A percentile compares a stretch with the other conserved stretches of the same genome.
Evolutionary conservation across 2,113 vertebrate genomes (phyloP).

Genomic region (Nymphicus hollandicus): DNA sequence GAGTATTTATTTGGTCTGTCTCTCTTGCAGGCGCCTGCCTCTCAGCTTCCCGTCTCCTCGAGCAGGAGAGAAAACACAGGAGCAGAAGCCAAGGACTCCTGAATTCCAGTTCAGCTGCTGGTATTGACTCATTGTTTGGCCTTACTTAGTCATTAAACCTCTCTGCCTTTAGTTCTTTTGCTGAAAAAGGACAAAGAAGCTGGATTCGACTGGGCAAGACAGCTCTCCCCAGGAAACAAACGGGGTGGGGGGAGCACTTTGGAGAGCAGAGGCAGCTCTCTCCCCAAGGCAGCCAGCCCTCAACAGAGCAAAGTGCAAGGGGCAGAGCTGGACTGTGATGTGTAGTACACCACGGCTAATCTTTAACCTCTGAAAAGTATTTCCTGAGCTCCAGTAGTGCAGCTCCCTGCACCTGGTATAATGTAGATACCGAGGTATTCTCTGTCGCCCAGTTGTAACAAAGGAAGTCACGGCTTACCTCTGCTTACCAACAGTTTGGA

Average conservation of each 20-base stretch:
- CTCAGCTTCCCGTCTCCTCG: background rate
- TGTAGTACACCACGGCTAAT: background rate
- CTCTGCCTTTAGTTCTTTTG: background rate
- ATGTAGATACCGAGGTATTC: accelerated
- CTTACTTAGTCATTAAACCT: background rate
- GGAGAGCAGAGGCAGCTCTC: background rate
- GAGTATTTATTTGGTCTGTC: background rate
- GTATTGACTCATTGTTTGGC: slow-evolving; percentile 19
- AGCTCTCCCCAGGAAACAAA: background rate
- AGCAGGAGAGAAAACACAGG: background rate
- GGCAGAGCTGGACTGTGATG: background rate
- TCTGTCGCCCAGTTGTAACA: background rate
- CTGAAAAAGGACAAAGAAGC: background rate
- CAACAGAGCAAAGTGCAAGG: background rate
- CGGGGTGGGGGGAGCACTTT: accelerated
- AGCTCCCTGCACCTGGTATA: background rate
- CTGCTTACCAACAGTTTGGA: background rate
- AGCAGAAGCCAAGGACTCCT: slow-evolving; percentile 17
- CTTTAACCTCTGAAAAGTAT: background rate
- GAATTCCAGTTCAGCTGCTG: background rate
- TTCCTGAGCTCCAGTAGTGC: background rate
- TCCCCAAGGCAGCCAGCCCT: background rate
- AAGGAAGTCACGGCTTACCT: background rate
- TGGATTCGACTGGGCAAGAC: background rate
- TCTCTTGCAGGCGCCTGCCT: background rate